phyloP scores from a whole-genome alignment of 1,140 invertebrate genomes.

The Tenebrio molitor region DNA sequence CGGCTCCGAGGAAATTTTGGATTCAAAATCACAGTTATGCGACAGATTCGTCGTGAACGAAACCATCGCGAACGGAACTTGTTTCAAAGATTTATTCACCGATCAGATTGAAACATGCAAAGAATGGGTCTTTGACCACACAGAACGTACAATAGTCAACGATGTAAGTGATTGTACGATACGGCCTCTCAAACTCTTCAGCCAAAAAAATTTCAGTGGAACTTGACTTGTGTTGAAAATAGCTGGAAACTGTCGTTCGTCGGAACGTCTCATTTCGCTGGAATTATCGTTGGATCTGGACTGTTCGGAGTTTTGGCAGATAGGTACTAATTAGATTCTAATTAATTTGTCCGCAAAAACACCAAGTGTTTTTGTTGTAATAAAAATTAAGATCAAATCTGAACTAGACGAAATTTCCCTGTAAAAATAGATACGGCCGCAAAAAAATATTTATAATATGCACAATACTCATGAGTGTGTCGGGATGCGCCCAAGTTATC shows the following conservation, averaged over 20 bases:
- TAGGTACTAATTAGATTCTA: too few species aligned
- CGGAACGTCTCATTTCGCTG: conserved; percentile 74
- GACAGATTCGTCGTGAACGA: conserved; percentile 55
- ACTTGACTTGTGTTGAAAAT: conserved; percentile 72
- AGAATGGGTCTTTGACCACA: conserved; percentile 68
- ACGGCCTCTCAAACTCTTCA: too few species aligned
- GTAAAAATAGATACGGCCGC: conserved; percentile 71
- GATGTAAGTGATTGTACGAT: conserved; percentile 68
- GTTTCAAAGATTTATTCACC: conserved; percentile 62
- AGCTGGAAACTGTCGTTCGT: conserved; percentile 75
- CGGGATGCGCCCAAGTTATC: conserved; percentile 70
- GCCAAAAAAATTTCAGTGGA: too few species aligned
- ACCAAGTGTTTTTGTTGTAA: too few species aligned
- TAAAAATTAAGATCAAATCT: background rate
- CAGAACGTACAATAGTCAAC: conserved; percentile 71
- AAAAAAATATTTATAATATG: conserved; percentile 72
- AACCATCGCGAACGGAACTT: conserved; percentile 56
- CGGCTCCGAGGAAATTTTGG: conserved; percentile 47
- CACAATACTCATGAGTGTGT: conserved; percentile 71
- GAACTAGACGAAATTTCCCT: conserved; percentile 46
- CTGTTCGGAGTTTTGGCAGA: conserved; percentile 73
- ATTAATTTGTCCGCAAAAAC: too few species aligned
- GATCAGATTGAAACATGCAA: conserved; percentile 63
- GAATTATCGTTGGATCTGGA: conserved; percentile 72
- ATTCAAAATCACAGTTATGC: conserved; percentile 58